Evolutionary conservation across 2,888 invertebrate genomes (phyloP), one percentile per base, ranked within the genome.

Genomic region (Cerastoderma edule): DNA sequence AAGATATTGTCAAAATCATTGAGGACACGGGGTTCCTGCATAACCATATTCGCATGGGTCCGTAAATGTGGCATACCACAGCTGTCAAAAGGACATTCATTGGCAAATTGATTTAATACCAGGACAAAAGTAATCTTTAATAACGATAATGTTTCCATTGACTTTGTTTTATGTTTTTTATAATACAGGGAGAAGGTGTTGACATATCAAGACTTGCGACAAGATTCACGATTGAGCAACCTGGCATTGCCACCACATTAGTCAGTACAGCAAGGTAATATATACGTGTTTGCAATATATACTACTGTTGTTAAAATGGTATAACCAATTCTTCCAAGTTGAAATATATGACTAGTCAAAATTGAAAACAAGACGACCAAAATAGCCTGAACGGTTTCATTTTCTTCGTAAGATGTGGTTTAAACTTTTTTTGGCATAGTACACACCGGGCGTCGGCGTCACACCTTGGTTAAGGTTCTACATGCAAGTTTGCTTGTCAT

Each of bases 221-320:
- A 63, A 84, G 85, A 24, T 91, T 91, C 76, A 87, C 90, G 0
- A 75, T 91, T 22, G 78, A 84, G 95, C 95, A 93, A 92, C 83
- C 90, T 16, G 95, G 94, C 44, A 94, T 95, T 35, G 94, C 95
- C 80, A 96, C 96, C 0, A 95, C 95, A 89, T 92, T 97, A 30
- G 95, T 96, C 83, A 97, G 97, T 67, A 96, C 97, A 94, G 95
- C 95, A 91, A 96, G 94, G 89, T 92, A 93, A 67, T 75, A 50
- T n/a, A n/a, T 8, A n/a, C 13, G 8, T 16, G n/a, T 16, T 53
- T 16, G 22, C 8, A n/a, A 8, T 8, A 28, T 16, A 10, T 16
- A 35, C 5, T 6, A 27, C 30, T 57, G 28, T 57, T 5, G 13
- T 57, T 30, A 8, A 6, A 16, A 8, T 50, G 8, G 8, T 44